A percentile compares a stretch with the other conserved stretches of the same genome.
Conservation (phyloP, 2,888 invertebrate species). For the Tenthredo scrophulariae region DNA sequence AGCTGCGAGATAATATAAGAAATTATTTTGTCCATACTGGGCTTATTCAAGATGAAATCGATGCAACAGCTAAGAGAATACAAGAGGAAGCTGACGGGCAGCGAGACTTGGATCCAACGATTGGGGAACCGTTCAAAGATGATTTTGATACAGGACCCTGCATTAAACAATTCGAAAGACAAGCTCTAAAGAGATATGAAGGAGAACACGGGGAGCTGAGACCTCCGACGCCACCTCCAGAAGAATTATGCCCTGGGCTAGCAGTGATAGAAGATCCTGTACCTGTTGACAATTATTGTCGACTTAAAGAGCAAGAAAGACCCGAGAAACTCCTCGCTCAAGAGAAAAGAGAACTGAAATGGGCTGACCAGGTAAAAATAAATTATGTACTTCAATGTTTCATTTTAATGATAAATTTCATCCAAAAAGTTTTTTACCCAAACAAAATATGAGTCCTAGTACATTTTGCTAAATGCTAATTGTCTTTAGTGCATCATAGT, state of each 20-base stretch:
- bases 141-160: conserved; percentile 56
- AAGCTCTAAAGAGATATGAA: conserved; percentile 56
- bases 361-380: conserved; percentile 63
- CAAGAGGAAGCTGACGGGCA: conserved; percentile 30
- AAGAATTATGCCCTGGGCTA: conserved; percentile 58
- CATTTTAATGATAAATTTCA: conserved; percentile 36
- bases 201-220: conserved; percentile 53
- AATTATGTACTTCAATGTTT: conserved; percentile 13
- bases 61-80: conserved; percentile 65
- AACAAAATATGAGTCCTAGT: conserved; percentile 15
- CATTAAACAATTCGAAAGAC: conserved; percentile 50
- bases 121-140: conserved; percentile 56
- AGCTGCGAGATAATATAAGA: conserved; percentile 84
- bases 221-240: conserved; percentile 58
- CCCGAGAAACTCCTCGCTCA: neutral
- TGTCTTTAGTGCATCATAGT: conserved; percentile 29
- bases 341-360: conserved; percentile 58
- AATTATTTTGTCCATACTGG: conserved; percentile 85
- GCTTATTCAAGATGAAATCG: conserved; percentile 82
- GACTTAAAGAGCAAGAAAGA: neutral
- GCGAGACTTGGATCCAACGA: conserved; percentile 58
- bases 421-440: conserved; percentile 19
- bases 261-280: conserved; percentile 22
- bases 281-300: conserved; percentile 21
- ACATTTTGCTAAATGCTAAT: conserved; percentile 39